Base-by-base conservation (phyloP, 2,113 vertebrate genomes). In the Polyodon spathula region DNA sequence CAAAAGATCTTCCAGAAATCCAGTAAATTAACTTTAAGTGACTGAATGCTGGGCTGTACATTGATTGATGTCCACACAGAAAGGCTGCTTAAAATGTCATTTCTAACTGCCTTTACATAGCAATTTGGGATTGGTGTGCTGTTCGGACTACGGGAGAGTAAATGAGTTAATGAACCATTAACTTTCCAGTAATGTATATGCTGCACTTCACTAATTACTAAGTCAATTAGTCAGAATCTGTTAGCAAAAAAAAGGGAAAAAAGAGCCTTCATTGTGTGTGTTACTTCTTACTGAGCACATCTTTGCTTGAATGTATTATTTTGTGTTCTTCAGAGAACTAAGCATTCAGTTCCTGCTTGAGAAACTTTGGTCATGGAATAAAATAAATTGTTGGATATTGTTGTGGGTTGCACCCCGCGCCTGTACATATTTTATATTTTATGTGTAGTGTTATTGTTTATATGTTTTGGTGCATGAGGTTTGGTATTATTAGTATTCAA, bases 121-220 rank as follows among this genome's bases (percentile, higher is more conserved):
- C 57, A 64, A 54, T 64, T 64, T 65, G 63, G 38, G 51, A 54
- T 65, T 58, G 60, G 58, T 58, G 17, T 65, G 57, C 58, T 46
- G 58, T 55, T 37, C 40, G 61, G 44, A 46, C 52, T 62, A 38
- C 54, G 61, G 53, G 61, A 44, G 58, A 65, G 58, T 59, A 65
- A 65, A 65, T 65, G 58, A 65, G 58, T 65, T 60, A 65, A 65
- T 65, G 63, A 60, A 65, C 58, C 63, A 65, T 65, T 65, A 57
- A 48, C 17, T 55, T 65, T 65, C 58, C 63, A 65, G 58, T 65
- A 60, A 65, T 65, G 59, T 65, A 65, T 60, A 40, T 60, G 53
- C 52, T 58, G 52, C 52, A 43, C 58, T 60, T 54, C 58, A 59
- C 52, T 65, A 65, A 65, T 65, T 65, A 27, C 58, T 65, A 40